Percentiles rank a stretch among this genome's conserved stretches.
Conservation (phyloP, 2,888 invertebrate species). For the Timema podura region DNA sequence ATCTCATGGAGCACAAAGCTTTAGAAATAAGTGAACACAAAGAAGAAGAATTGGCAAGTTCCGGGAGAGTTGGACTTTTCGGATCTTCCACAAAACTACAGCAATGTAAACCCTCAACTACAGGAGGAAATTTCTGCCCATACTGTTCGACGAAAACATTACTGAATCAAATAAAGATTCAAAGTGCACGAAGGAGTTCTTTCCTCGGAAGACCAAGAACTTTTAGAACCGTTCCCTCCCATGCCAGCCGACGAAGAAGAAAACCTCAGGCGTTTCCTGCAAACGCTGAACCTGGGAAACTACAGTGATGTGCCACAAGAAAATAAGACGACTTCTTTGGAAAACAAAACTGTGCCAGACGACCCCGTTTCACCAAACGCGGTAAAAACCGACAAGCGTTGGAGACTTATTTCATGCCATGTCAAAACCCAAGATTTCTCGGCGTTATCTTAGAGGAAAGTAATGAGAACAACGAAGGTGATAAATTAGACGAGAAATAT, state of each 20-base stretch:
- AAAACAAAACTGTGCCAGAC: too few relatives aligned
- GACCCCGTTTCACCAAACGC: not conserved
- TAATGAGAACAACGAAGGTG: not conserved
- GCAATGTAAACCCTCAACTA: too few relatives aligned
- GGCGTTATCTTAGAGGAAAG: slow-evolving; percentile 10
- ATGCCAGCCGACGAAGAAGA: slow-evolving; percentile 41
- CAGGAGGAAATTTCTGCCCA: too few relatives aligned
- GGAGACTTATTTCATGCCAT: slow-evolving; percentile 9
- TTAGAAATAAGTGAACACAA: too few relatives aligned
- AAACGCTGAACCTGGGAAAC: slow-evolving; percentile 39
- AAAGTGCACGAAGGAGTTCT: slow-evolving; percentile 6
- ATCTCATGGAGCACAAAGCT: too few relatives aligned
- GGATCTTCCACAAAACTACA: too few relatives aligned
- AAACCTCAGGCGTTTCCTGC: slow-evolving; percentile 41
- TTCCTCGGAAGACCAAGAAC: slow-evolving; percentile 26
- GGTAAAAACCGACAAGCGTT: not conserved
- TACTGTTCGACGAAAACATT: too few relatives aligned
- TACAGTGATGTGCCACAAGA: slow-evolving; percentile 10
- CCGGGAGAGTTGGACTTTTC: too few relatives aligned
- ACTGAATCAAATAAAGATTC: too few relatives aligned
- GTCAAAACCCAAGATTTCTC: slow-evolving; percentile 19
- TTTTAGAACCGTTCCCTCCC: slow-evolving; percentile 29
- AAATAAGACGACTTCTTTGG: not conserved
- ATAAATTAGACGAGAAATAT: too few relatives aligned
- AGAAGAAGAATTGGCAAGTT: too few relatives aligned